Percentiles rank a stretch among this genome's conserved stretches.
phyloP scores from a whole-genome alignment of 2,113 vertebrate species.

The Mustela lutreola region DNA sequence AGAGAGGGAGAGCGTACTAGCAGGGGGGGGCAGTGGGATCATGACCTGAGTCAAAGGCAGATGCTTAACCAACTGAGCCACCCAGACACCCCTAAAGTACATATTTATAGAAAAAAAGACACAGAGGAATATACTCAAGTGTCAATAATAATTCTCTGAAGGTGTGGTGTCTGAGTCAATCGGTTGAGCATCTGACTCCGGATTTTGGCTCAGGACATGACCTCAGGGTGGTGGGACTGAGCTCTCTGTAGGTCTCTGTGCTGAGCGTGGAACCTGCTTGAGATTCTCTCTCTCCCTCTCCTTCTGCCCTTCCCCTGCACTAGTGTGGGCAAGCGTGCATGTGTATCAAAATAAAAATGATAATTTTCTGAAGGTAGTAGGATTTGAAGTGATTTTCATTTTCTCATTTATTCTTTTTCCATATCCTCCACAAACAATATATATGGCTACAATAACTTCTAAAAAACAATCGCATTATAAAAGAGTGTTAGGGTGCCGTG shows the following conservation, averaged over 20 bases:
- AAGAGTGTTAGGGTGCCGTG: not conserved
- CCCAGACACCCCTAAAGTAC: not conserved
- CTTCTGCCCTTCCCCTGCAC: not conserved
- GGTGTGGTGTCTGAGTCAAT: not conserved
- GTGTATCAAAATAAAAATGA: not conserved
- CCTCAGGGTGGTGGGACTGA: not conserved
- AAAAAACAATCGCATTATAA: not conserved
- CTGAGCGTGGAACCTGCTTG: not conserved
- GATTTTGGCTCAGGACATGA: not conserved
- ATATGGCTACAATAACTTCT: not conserved
- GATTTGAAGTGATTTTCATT: not conserved
- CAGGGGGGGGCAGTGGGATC: too few species aligned
- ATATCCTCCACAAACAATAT: not conserved
- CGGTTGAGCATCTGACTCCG: not conserved
- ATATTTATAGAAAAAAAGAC: not conserved
- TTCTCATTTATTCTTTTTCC: not conserved
- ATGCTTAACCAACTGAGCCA: too few species aligned
- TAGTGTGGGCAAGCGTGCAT: rapidly evolving
- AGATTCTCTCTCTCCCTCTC: not conserved
- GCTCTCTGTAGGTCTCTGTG: not conserved
- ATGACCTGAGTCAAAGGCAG: too few species aligned
- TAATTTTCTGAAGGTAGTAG: slow-evolving; percentile 12
- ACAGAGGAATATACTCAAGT: not conserved
- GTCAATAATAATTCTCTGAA: not conserved
- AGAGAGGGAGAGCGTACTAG: too few species aligned